Evolutionary conservation across 2,888 invertebrate genomes (phyloP).

Genomic region (Harpagoxenus sublaevis): DNA sequence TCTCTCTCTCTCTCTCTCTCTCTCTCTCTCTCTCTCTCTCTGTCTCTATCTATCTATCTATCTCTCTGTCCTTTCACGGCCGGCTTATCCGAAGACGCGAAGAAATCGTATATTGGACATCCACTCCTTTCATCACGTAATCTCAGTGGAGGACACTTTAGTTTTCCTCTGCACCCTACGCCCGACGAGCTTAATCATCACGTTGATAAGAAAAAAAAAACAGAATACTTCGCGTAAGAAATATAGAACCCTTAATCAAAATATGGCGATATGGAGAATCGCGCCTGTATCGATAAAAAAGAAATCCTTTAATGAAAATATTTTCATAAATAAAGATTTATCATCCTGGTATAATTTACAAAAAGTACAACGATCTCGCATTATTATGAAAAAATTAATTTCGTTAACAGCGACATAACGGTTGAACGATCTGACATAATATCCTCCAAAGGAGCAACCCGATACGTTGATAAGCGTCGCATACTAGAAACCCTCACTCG

Average conservation of each 20-base stretch:
- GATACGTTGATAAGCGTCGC: slow-evolving; percentile 34
- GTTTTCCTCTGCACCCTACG: slow-evolving; percentile 16
- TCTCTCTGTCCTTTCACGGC: slow-evolving; percentile 81
- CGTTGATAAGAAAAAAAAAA: slow-evolving; percentile 27
- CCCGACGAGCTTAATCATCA: slow-evolving; percentile 27
- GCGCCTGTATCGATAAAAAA: too few relatives aligned
- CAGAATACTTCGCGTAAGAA: neutral
- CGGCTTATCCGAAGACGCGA: slow-evolving; percentile 79
- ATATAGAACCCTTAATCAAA: neutral
- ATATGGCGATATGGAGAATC: neutral
- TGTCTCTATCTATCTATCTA: slow-evolving; percentile 55
- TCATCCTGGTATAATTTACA: neutral
- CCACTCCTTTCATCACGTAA: slow-evolving; percentile 70
- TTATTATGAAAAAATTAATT: slow-evolving; percentile 22
- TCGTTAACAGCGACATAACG: neutral
- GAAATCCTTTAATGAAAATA: neutral
- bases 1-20: slow-evolving; percentile 58
- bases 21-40: slow-evolving; percentile 38
- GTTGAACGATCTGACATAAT: slow-evolving; percentile 25
- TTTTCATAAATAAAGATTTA: neutral
- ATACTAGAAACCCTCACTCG: slow-evolving; percentile 13
- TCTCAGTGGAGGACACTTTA: slow-evolving; percentile 60
- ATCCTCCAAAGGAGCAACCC: slow-evolving; percentile 16
- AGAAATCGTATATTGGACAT: slow-evolving; percentile 78
- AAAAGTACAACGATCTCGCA: neutral